Percentiles rank a stretch among this genome's conserved stretches.
These are phyloP conservation scores for Hippoglossus stenolepis DNA, from an alignment of 2,113 vertebrate genomes.

Conservation along the genomic window DNA sequence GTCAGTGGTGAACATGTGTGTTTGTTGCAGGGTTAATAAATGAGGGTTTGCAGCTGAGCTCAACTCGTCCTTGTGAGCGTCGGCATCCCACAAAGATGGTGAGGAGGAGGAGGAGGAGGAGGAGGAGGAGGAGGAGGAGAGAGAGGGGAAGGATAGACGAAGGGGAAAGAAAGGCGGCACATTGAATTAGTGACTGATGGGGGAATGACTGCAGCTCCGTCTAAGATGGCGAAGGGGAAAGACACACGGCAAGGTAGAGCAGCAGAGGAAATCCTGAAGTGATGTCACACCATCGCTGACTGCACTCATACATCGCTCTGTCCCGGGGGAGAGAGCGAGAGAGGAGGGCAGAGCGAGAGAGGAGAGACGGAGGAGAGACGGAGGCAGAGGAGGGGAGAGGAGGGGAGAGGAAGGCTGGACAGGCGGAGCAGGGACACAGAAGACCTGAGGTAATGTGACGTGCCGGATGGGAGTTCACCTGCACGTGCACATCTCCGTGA, in stretches of 20 bases:
- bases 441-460: conserved; percentile 26
- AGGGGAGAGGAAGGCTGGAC: background rate
- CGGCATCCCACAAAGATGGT: conserved; percentile 4
- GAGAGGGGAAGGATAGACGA: background rate
- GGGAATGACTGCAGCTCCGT: conserved; percentile 2
- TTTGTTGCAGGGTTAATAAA: background rate
- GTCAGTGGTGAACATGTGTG: background rate
- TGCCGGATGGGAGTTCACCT: conserved; percentile 22
- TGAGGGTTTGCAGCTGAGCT: conserved; percentile 15
- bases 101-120: background rate
- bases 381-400: background rate
- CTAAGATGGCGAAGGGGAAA: conserved; percentile 6
- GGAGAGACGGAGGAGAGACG: background rate
- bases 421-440: background rate
- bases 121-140: background rate
- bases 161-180: background rate
- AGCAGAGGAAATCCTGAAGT: conserved; percentile 70
- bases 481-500: conserved; percentile 1
- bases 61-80: background rate
- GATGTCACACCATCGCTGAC: conserved; percentile 63
- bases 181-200: background rate
- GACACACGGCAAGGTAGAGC: conserved; percentile 1
- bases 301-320: conserved; percentile 10
- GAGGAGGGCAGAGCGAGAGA: background rate
- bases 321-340: background rate